phyloP scores from a whole-genome alignment of 2,797 vertebrate species.

The Pangasius krempfi region DNA sequence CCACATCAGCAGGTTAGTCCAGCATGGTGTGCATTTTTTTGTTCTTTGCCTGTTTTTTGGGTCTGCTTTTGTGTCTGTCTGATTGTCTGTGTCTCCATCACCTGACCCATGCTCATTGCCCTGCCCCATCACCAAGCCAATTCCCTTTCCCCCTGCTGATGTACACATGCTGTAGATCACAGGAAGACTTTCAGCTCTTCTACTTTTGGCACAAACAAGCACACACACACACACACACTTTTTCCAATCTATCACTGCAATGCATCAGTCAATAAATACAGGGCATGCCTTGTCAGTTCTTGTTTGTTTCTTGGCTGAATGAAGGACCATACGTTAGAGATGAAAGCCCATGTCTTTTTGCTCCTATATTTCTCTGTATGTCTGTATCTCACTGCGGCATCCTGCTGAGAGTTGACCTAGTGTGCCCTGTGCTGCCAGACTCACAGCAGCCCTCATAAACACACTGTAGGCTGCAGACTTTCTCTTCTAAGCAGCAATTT shows the following conservation, averaged over 20 bases:
- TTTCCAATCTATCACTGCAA: constrained; percentile 18
- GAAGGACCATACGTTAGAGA: not conserved
- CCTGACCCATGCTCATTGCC: constrained; percentile 46
- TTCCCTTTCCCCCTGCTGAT: constrained; percentile 57
- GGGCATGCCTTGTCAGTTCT: constrained; percentile 12
- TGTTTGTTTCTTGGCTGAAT: constrained; percentile 3
- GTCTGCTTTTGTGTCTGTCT: constrained; percentile 50
- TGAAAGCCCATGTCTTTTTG: not conserved
- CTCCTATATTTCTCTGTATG: not conserved
- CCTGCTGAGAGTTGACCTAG: constrained; percentile 44
- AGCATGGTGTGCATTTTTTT: constrained; percentile 65
- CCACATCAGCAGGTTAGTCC: constrained; percentile 64
- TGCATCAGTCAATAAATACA: constrained; percentile 23
- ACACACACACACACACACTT: constrained; percentile 32
- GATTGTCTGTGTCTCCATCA: constrained; percentile 43
- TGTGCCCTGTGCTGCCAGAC: constrained; percentile 27
- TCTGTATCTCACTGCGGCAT: constrained; percentile 15
- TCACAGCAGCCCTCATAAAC: constrained; percentile 11
- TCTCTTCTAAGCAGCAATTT: constrained; percentile 37
- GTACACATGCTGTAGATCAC: constrained; percentile 65
- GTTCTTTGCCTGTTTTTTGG: constrained; percentile 60
- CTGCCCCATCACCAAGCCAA: constrained; percentile 59
- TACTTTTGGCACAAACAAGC: constrained; percentile 18
- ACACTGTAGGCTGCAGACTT: constrained; percentile 22
- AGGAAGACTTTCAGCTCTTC: constrained; percentile 82